These are phyloP conservation scores for Rhadinocentrus ornatus DNA, from an alignment of 2,797 vertebrate species.

Conservation along the genomic window DNA sequence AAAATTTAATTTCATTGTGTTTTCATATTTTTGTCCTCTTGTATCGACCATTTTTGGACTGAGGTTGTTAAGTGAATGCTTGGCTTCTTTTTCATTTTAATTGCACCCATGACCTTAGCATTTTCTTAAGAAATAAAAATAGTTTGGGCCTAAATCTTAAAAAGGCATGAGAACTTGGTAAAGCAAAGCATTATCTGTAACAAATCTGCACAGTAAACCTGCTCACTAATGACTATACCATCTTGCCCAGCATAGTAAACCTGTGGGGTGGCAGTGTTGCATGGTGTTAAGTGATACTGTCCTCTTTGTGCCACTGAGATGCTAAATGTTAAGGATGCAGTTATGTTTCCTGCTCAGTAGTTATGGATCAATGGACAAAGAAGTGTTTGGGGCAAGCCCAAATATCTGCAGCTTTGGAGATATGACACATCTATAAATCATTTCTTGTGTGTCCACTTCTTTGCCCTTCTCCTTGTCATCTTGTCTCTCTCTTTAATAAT, in stretches of 20 bases:
- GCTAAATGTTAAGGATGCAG: conserved; percentile 56
- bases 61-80: too few relatives aligned
- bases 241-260: conserved; percentile 36
- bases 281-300: conserved; percentile 22
- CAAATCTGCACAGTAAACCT: not conserved
- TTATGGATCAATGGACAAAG: conserved; percentile 39
- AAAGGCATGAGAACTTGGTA: not conserved
- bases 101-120: too few relatives aligned
- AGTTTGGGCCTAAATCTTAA: too few relatives aligned
- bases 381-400: conserved; percentile 46
- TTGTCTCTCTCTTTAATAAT: conserved; percentile 52
- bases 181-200: conserved; percentile 2
- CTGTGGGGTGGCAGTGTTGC: conserved; percentile 49
- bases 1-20: not conserved
- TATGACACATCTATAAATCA: conserved; percentile 67
- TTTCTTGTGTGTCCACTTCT: conserved; percentile 64
- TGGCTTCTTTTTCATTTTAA: too few relatives aligned
- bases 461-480: conserved; percentile 44
- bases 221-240: not conserved
- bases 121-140: not conserved
- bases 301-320: conserved; percentile 39
- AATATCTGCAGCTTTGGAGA: conserved; percentile 60
- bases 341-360: conserved; percentile 65
- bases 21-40: not conserved
- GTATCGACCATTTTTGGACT: too few relatives aligned